Base-by-base conservation (phyloP, 2,113 vertebrate genomes). In the Lepus europaeus region DNA sequence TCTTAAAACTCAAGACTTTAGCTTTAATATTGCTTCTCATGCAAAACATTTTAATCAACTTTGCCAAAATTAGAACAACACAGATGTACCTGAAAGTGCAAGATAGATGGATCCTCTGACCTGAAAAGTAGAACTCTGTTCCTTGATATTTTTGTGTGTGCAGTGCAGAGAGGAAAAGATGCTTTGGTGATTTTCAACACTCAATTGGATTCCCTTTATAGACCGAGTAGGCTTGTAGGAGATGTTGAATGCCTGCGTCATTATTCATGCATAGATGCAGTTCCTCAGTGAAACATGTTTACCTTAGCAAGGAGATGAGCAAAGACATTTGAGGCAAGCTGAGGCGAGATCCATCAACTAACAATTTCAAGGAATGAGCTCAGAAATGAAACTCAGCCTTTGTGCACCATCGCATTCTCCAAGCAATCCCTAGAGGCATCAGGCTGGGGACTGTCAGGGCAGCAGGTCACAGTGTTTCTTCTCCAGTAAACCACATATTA, bases 331-430 rank as follows among this genome's bases (percentile, higher is more conserved):
- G 59, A 95, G 74, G 39, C 84, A 93, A 89, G 64, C 81, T 39
- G 45, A 89, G 77, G 76, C 87, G 89, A 89, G 84, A 95, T 76
- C 51, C 90, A 95, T 96, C 76, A 93, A 23, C 89, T 63, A 90
- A 85, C 51, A 96, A 73, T 95, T 95, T 95, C 56, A 97, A 93
- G 87, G 49, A 91, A 73, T 95, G 91, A 91, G 69, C 72, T 91
- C 45, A 93, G 85, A 91, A 94, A 91, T 90, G 59, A 96, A 97
- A 96, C 86, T 80, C 80, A 95, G 94, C 76, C 89, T 94, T 97
- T 95, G 77, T 91, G 93, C 63, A 85, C 84, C 61, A 72, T 66
- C 86, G 89, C 91, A 80, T 91, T 91, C 89, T 90, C 66, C 76
- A 76, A 61, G 45, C 89, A 93, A 94, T 97, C 84, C 90, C 64